Conservation (phyloP, 2,888 invertebrate species). For the Diaperis boleti region DNA sequence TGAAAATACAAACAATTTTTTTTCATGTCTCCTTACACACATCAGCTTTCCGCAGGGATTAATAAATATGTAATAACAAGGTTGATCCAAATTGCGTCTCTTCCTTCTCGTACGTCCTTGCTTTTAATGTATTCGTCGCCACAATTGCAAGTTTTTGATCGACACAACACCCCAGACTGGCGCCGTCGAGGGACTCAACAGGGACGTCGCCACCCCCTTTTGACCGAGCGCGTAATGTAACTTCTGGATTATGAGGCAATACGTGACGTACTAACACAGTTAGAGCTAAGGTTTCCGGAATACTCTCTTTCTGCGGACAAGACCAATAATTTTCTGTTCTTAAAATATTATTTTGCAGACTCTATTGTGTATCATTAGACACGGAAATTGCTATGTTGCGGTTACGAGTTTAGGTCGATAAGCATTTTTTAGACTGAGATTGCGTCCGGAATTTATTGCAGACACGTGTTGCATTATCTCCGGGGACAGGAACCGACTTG, state of each 20-base stretch:
- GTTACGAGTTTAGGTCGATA: conserved; percentile 10
- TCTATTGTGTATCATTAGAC: conserved; percentile 15
- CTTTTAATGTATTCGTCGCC: conserved; percentile 37
- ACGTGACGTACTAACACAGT: conserved; percentile 28
- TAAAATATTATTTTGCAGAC: conserved; percentile 12
- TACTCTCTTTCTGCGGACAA: conserved; percentile 7
- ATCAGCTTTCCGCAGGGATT: conserved; percentile 11
- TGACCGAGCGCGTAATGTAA: conserved; percentile 29
- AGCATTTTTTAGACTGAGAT: conserved; percentile 19
- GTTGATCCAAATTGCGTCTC: conserved; percentile 25
- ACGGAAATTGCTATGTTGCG: conserved; percentile 26
- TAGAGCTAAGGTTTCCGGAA: conserved; percentile 23
- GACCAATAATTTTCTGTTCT: conserved; percentile 15
- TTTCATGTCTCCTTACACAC: too few relatives aligned
- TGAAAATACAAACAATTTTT: too few relatives aligned
- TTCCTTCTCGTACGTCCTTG: conserved; percentile 24
- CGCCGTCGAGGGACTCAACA: conserved; percentile 19
- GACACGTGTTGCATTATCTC: conserved; percentile 3
- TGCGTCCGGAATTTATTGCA: conserved; percentile 14
- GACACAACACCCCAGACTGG: conserved; percentile 32
- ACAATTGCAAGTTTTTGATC: conserved; percentile 36
- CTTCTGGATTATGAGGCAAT: conserved; percentile 36
- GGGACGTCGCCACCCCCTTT: conserved; percentile 17
- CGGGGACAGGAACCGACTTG: not conserved
- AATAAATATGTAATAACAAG: conserved; percentile 27